Conservation (phyloP, 2,888 invertebrate genomes). For the Ectemnius lituratus region DNA sequence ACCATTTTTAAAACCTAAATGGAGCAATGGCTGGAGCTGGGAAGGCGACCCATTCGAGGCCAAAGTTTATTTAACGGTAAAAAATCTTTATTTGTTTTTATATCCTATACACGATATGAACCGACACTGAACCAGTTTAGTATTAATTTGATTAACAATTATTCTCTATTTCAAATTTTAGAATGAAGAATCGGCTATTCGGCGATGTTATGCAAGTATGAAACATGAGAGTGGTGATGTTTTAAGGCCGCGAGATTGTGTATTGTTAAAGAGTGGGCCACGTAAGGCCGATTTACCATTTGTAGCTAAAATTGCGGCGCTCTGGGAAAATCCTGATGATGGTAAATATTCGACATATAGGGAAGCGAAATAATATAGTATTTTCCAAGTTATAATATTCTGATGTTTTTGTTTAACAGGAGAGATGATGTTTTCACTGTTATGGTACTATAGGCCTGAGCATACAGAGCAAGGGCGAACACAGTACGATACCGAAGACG, state of each 20-base stretch:
- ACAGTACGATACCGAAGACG: conserved; percentile 89
- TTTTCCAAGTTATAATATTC: not conserved
- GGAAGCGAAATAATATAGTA: not conserved
- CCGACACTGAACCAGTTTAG: not conserved
- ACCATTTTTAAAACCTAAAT: conserved; percentile 81
- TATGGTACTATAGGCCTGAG: conserved; percentile 99
- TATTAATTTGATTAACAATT: not conserved
- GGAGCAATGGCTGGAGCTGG: conserved; percentile 97
- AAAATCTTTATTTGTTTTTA: conserved; percentile 52
- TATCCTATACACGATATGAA: too few relatives aligned
- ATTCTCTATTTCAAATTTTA: conserved; percentile 71
- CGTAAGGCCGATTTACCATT: conserved; percentile 93
- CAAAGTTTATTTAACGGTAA: conserved; percentile 93
- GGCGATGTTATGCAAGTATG: conserved; percentile 95
- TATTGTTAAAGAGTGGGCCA: conserved; percentile 91
- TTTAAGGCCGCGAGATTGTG: conserved; percentile 93
- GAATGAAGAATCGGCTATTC: conserved; percentile 88
- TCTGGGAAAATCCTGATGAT: conserved; percentile 97
- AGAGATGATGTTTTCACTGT: conserved; percentile 97
- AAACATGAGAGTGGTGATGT: conserved; percentile 90
- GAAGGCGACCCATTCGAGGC: conserved; percentile 90
- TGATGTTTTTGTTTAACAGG: conserved; percentile 77
- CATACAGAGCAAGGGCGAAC: conserved; percentile 95
- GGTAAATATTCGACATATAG: conserved; percentile 79
- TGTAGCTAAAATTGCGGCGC: conserved; percentile 94